Base-by-base conservation (phyloP, 53 echinoderm and acorn worm species). In the Mesocentrotus franciscanus region DNA sequence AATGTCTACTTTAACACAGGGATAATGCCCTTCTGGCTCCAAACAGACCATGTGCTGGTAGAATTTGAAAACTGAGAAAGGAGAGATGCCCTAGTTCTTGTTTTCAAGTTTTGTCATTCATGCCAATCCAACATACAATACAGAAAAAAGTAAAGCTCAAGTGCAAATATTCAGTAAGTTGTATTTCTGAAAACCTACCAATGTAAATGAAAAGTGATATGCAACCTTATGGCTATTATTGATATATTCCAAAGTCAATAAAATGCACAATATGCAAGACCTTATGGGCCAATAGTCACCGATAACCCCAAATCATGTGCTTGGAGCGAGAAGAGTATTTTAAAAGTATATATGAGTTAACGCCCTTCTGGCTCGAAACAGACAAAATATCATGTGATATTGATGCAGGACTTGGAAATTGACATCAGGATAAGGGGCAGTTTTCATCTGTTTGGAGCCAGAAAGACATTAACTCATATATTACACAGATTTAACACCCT, bases 171-270 rank as follows among this genome's bases (percentile, higher is more conserved):
- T 74, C 18, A 29, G 27, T 0, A 27, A 74, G 0, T 27, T n/a
- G n/a, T 29, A 74, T 74, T 74, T 74, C 68, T 11, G 74, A 74
- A 74, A 22, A 74, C 14, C 11, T 13, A 10, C 74, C 17, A 30
- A 74, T 74, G 74, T 74, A 74, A 74, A 74, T 74, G 74, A 11
- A 74, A 74, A 27, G 74, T 74, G 32, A 74, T 74, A 74, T 74
- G 74, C 10, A 0, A 30, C 32, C 74, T 32, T 74, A 12, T 74
- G 32, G 74, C 74, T 74, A 74, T 74, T 32, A 30, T 74, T 30
- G 32, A 74, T 74, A 10, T 10, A 74, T 74, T 27, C 27, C 29
- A 18, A 10, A 74, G 74, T 74, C 74, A 74, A 74, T 74, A 29
- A 1, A 30, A 1, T 30, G 2, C 9, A 12, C 10, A 30, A 74